Conservation (phyloP, 2,797 vertebrate species). For the Rallus crepitans region DNA sequence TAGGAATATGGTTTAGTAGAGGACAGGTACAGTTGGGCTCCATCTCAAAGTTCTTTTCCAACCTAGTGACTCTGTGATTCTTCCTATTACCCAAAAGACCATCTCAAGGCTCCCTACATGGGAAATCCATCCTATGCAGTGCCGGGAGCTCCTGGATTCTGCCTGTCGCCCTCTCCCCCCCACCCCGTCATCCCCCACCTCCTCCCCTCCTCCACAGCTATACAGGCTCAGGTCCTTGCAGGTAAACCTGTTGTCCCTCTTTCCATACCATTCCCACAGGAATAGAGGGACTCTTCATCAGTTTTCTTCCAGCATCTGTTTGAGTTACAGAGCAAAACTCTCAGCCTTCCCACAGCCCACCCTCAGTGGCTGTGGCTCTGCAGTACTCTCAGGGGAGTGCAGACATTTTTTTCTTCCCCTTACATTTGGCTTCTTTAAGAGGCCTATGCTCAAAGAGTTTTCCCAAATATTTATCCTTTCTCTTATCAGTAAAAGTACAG, state of each 20-base stretch:
- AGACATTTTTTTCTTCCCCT: not conserved
- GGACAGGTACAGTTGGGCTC: too few relatives aligned
- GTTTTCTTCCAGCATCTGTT: not conserved
- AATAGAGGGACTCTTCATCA: not conserved
- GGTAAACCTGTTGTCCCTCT: not conserved
- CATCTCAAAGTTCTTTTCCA: too few relatives aligned
- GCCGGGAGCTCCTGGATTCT: not conserved
- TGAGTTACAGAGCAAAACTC: not conserved
- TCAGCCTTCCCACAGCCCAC: not conserved
- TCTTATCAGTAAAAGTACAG: not conserved
- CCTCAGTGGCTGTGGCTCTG: not conserved
- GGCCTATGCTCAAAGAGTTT: not conserved
- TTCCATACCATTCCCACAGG: not conserved
- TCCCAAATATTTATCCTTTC: not conserved
- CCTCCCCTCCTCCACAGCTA: rapidly evolving
- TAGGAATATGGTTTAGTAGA: too few relatives aligned
- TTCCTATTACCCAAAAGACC: not conserved
- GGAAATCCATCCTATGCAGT: not conserved
- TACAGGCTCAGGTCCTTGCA: not conserved
- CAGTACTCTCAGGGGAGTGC: rapidly evolving
- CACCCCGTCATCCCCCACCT: too few relatives aligned
- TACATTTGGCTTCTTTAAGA: not conserved
- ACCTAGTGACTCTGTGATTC: too few relatives aligned
- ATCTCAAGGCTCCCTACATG: not conserved
- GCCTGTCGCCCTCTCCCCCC: too few relatives aligned